phyloP scores from a whole-genome alignment of 1,140 invertebrate genomes.

The Pseudomyrmex pallidus region DNA sequence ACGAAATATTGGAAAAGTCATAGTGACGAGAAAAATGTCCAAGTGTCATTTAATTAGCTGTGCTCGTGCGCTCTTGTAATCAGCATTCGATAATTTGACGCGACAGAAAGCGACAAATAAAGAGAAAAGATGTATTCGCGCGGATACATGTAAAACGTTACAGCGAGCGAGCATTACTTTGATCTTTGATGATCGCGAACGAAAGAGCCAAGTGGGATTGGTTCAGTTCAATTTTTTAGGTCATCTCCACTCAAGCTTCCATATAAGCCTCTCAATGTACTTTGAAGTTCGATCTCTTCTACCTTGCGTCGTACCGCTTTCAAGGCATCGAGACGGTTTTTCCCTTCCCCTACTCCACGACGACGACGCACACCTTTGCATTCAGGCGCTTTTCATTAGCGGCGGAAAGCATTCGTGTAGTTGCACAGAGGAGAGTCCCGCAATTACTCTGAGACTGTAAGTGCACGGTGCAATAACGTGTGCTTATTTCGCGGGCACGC shows the following conservation, averaged over 20 bases:
- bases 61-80: conserved; percentile 4
- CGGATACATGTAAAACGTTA: conserved; percentile 1
- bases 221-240: conserved; percentile 33
- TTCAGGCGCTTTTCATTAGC: conserved; percentile 66
- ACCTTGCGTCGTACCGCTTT: conserved; percentile 18
- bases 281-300: conserved; percentile 38
- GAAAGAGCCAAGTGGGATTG: not conserved
- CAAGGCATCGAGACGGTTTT: conserved; percentile 9
- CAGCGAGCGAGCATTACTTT: not conserved
- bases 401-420: conserved; percentile 63
- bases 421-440: conserved; percentile 39
- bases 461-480: conserved; percentile 69
- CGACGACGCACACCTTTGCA: conserved; percentile 44
- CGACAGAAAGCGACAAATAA: conserved; percentile 1
- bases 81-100: not conserved
- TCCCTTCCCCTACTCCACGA: not conserved
- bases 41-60: not conserved
- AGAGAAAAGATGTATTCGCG: conserved; percentile 21
- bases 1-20: too few species aligned
- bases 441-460: conserved; percentile 69
- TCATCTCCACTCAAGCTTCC: not conserved
- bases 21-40: too few species aligned
- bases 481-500: conserved; percentile 48
- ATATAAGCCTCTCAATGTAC: conserved; percentile 12
- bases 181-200: conserved; percentile 16